Base-by-base conservation (phyloP, 2,888 invertebrate genomes). In the Hydrotaea diabolus region DNA sequence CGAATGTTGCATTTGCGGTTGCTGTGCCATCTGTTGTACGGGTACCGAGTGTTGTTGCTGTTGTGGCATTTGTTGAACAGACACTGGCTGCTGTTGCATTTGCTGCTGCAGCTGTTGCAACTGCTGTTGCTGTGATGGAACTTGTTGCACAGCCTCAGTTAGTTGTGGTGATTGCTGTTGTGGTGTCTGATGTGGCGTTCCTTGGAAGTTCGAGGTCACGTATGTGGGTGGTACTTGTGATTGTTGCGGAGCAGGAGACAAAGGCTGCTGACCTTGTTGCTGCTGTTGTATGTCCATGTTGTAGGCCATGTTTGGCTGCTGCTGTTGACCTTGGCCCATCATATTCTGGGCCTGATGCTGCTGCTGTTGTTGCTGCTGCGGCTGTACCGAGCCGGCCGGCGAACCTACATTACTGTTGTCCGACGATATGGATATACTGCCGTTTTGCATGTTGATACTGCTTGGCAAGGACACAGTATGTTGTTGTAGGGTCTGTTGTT, bases 401-500 rank as follows among this genome's bases (percentile, higher is more conserved):
- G 64, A 55, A n/a, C 74, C 74, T 73, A 78, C 76, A 73, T 82
- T 88, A 80, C 84, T 89, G 72, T 85, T 88, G 87, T 85, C 89
- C 87, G 85, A 79, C 11, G 85, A 73, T 57, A 86, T 80, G 31
- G 89, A 75, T 89, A 90, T 81, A 87, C 80, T 85, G 57, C 89
- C 89, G 80, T 89, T 90, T 83, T 90, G 89, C 74, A 89, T 88
- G 57, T 87, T 88, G 23, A 91, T 85, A 80, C 88, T 90, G 31
- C 88, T 87, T 23, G 91, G 90, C 74, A 90, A 85, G 3, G 90
- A 89, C 31, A 88, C 86, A 77, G 88, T 89, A 77, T 90, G 89
- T 62, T 84, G 79, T 39, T 88, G 87, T 64, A 87, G 71, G 64
- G 89, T 90, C 36, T 83, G 83, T n/a, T 93, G 92, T 39, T 89